Percentiles rank a stretch among this genome's conserved stretches.
phyloP scores from a whole-genome alignment of 1,140 invertebrate species.

The Anadara kagoshimensis region DNA sequence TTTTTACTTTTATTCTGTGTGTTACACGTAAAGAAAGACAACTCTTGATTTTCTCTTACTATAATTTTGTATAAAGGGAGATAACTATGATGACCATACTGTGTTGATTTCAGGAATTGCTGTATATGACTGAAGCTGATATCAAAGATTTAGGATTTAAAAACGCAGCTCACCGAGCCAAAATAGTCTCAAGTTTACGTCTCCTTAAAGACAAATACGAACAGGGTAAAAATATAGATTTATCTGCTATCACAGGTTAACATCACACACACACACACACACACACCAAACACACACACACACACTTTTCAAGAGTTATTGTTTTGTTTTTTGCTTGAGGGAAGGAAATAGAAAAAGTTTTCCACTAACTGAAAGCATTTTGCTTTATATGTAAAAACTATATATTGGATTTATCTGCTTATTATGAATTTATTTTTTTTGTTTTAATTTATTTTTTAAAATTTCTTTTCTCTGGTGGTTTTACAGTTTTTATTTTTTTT shows the following conservation, averaged over 20 bases:
- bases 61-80: no score
- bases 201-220: slow-evolving; percentile 78
- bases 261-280: neutral
- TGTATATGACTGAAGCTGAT: slow-evolving; percentile 78
- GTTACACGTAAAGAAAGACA: no score
- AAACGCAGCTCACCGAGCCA: slow-evolving; percentile 79
- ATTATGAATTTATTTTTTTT: no score
- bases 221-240: slow-evolving; percentile 51
- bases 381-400: no score
- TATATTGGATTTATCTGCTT: no score
- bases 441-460: no score
- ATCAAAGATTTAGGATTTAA: slow-evolving; percentile 79
- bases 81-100: no score
- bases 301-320: neutral
- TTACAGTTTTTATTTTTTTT: neutral
- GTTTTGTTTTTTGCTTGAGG: neutral
- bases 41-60: no score
- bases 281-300: neutral
- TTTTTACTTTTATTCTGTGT: no score
- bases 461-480: no score
- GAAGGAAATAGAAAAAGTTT: neutral
- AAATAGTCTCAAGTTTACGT: slow-evolving; percentile 80
- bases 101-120: slow-evolving; percentile 74
- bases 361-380: neutral
- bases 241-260: neutral